phyloP scores from a whole-genome alignment of 1,140 invertebrate species.

The Mya arenaria region DNA sequence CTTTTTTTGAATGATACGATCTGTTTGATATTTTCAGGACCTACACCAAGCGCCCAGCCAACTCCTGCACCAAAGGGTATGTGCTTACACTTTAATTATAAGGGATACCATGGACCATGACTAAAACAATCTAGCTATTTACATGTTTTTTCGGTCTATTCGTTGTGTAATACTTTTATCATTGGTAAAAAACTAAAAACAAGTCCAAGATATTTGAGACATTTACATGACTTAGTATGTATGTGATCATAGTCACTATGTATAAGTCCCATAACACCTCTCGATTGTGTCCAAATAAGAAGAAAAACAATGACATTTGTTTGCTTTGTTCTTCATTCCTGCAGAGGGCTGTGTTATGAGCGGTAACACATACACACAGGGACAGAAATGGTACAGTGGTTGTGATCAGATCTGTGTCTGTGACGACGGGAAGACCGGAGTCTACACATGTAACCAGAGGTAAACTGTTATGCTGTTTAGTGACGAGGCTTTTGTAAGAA shows the following conservation, averaged over 20 bases:
- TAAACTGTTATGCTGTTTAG: conserved; percentile 47
- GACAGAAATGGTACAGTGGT: conserved; percentile 68
- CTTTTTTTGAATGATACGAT: no score
- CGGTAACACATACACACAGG: conserved; percentile 64
- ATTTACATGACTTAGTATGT: no score
- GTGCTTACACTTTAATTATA: neutral
- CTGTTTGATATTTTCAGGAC: neutral
- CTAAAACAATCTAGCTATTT: neutral
- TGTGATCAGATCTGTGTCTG: conserved; percentile 69
- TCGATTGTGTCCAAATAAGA: no score
- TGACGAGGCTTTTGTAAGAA: no score
- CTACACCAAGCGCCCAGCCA: neutral
- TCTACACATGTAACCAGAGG: conserved; percentile 66
- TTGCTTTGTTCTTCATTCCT: no score
- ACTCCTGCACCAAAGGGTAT: conserved; percentile 8
- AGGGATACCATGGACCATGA: no score
- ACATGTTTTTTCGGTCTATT: neutral
- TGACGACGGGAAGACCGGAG: conserved; percentile 66
- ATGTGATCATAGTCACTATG: no score
- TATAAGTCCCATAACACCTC: no score
- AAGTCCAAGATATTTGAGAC: no score
- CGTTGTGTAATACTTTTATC: neutral
- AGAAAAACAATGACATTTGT: no score
- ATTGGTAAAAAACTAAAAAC: neutral
- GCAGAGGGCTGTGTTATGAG: conserved; percentile 67